These are phyloP conservation scores for Polydrusus cervinus DNA, from an alignment of 2,888 invertebrate genomes.

Conservation along the genomic window DNA sequence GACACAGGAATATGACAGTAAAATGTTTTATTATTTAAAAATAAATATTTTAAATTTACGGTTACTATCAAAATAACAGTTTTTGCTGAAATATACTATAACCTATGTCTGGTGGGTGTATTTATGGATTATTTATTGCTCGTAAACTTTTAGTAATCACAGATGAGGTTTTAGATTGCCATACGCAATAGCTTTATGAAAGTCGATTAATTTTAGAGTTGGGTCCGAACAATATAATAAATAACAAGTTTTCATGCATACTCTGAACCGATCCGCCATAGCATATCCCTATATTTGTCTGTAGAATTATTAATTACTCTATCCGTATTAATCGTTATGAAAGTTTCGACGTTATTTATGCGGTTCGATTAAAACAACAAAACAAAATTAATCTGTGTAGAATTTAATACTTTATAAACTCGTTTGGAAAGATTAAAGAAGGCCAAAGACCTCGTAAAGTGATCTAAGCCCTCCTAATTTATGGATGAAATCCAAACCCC, in stretches of 20 bases:
- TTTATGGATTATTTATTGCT: conserved; percentile 37
- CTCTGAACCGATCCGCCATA: conserved; percentile 22
- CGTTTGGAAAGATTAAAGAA: conserved; percentile 41
- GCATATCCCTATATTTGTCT: conserved; percentile 42
- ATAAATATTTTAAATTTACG: neutral
- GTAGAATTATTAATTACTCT: conserved; percentile 39
- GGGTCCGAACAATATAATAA: conserved; percentile 38
- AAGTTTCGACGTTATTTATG: conserved; percentile 34
- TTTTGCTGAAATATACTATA: conserved; percentile 25
- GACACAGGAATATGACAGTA: neutral
- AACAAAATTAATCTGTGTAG: conserved; percentile 26
- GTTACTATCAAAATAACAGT: conserved; percentile 27
- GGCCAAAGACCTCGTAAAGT: conserved; percentile 41
- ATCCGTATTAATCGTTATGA: conserved; percentile 18
- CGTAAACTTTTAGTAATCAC: conserved; percentile 43
- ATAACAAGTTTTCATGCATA: conserved; percentile 36
- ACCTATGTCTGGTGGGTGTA: conserved; percentile 36
- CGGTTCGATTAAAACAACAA: conserved; percentile 35
- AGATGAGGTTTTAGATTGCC: conserved; percentile 34
- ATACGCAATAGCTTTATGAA: conserved; percentile 44
- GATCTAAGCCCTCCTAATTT: conserved; percentile 51
- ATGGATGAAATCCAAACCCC: conserved; percentile 49
- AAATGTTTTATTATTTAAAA: conserved; percentile 9
- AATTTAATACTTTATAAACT: conserved; percentile 47
- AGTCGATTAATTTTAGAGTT: conserved; percentile 42